Evolutionary conservation across 2,797 vertebrate genomes (phyloP), one percentile per base, ranked within the genome.

Genomic region (Moxostoma hubbsi): DNA sequence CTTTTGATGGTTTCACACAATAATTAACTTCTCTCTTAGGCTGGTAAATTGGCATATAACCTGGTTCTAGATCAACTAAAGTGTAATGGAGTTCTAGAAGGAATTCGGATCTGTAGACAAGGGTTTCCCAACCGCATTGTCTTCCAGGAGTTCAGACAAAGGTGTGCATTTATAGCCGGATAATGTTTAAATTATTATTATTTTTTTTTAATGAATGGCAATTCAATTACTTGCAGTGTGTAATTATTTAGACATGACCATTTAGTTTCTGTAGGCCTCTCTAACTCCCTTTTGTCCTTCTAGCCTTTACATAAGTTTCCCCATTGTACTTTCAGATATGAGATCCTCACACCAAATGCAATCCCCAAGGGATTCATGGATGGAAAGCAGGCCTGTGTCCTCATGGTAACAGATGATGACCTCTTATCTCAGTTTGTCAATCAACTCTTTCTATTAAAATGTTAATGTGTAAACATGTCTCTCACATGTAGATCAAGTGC

Each of bases 301-400:
- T 24, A 24, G 1, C 7, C 43, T 7, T 9, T 13, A 4, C 62
- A 57, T 53, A 64, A 12, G 5, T 8, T 46, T 24, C 11, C 6
- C 7, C 6, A 13, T 2, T 82, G 24, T 54, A 8, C n/a, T 86
- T 81, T 54, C 86, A 96, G 95, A 79, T 96, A 96, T 0, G 95
- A 96, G 86, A 95, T 96, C 84, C 90, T 96, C 83, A 95, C 95
- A 46, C 95, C 95, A 54, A 96, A 93, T 76, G 88, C 95, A 74
- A 96, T 96, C 79, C 95, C 95, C 0, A 96, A 96, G 90, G 95
- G 94, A 69, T 96, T 96, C 86, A 96, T 96, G 95, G 95, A 96
- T 1, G 95, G 95, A 61, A 96, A 96, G 81, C 95, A 96, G 86
- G 95, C 95, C 13, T 96, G 95, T 1, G 95, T 94, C 46, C 87